Percentiles rank a stretch among this genome's conserved stretches.
These are phyloP conservation scores for Epirrita christyi DNA, from an alignment of 2,888 invertebrate species.

Conservation along the genomic window DNA sequence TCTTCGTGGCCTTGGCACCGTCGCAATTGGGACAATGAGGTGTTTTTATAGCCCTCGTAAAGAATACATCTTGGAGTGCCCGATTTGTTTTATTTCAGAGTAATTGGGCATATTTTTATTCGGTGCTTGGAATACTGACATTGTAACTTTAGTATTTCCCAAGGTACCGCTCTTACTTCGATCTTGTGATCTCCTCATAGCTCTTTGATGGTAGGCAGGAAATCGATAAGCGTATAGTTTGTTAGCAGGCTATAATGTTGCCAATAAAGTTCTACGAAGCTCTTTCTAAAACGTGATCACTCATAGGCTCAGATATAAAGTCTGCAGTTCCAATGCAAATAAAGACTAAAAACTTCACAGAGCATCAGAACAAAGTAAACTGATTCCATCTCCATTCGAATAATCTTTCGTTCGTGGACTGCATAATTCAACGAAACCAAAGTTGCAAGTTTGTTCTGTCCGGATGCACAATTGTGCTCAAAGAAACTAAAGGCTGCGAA, in stretches of 20 bases:
- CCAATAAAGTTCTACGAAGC: too few relatives aligned
- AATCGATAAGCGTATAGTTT: too few relatives aligned
- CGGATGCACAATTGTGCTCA: conserved; percentile 25
- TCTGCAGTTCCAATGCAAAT: background rate
- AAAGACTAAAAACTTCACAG: background rate
- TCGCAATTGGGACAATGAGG: conserved; percentile 39
- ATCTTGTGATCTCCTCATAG: too few relatives aligned
- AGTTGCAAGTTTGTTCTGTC: conserved; percentile 12
- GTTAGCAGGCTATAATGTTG: too few relatives aligned
- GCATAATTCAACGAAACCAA: conserved; percentile 21
- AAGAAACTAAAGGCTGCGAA: conserved; percentile 32
- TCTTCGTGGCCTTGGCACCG: conserved; percentile 38
- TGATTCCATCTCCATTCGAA: conserved; percentile 10
- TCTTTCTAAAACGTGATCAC: too few relatives aligned
- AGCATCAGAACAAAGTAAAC: background rate
- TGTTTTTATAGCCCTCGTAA: conserved; percentile 33
- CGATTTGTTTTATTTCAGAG: conserved; percentile 28
- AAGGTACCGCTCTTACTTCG: too few relatives aligned
- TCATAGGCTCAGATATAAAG: too few relatives aligned
- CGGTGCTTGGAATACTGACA: background rate
- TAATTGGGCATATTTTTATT: conserved; percentile 9
- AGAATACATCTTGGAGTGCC: conserved; percentile 31
- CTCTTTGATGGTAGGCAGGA: too few relatives aligned
- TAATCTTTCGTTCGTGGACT: conserved; percentile 8
- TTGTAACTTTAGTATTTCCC: too few relatives aligned